Evolutionary conservation across 37 sponge, comb jelly and placozoan genomes (phyloP).

Genomic region (Aplysina aerophoba): DNA sequence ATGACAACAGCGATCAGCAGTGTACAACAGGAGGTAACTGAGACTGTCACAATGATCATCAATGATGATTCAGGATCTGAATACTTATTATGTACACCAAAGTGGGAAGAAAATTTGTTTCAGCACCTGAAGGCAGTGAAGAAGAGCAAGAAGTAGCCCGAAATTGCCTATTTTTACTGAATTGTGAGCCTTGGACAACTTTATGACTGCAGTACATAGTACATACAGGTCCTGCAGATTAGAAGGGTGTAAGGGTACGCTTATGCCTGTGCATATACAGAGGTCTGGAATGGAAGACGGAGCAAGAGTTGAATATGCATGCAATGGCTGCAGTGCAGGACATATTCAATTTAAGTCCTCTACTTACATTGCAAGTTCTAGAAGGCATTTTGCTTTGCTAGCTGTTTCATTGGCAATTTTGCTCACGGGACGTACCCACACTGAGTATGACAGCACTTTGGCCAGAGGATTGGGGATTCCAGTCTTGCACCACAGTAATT

Average conservation of each 20-base stretch:
- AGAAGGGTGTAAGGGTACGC: slow-evolving; percentile 22
- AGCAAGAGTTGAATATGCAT: slow-evolving; percentile 3
- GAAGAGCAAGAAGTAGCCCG: background rate
- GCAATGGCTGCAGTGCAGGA: slow-evolving; percentile 36
- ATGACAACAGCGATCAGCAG: background rate
- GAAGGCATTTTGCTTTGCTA: background rate
- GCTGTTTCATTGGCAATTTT: slow-evolving; percentile 47
- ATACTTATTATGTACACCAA: background rate
- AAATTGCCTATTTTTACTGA: background rate
- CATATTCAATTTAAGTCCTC: background rate
- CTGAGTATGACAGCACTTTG: slow-evolving; percentile 1
- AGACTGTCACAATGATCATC: background rate
- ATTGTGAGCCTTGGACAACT: background rate
- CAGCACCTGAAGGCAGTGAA: background rate
- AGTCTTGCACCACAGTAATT: background rate
- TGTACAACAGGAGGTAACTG: background rate
- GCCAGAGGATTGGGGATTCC: slow-evolving; percentile 21
- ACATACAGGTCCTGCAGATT: slow-evolving; percentile 10
- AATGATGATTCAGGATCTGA: background rate
- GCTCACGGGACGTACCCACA: slow-evolving; percentile 10
- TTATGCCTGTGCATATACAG: slow-evolving; percentile 2
- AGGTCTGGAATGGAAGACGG: slow-evolving; percentile 35
- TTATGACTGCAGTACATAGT: background rate
- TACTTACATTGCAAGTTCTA: background rate
- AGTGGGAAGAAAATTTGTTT: background rate